Base-by-base conservation (phyloP, 2,888 invertebrate species). In the Yponomeuta plumbellus region DNA sequence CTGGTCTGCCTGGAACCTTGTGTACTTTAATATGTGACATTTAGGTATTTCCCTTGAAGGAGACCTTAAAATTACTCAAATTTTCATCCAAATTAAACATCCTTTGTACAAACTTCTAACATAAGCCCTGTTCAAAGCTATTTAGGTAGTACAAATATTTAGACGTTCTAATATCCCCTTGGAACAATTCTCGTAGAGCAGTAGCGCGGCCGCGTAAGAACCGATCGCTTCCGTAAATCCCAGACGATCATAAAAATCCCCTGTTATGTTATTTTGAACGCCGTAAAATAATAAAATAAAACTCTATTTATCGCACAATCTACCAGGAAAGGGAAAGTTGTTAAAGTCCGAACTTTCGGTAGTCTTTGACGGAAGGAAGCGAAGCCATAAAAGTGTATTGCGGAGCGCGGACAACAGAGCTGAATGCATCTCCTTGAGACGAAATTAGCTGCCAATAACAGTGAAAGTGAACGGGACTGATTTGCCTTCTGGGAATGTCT, bases 271-370 rank as follows among this genome's bases (percentile, higher is more conserved):
- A 79, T 86, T 83, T 85, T 84, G n/a, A 34, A 80, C 80, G 73
- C 77, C 80, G 80, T 85, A 85, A 86, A 52, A 52, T 52, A 52
- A 52, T 17, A 52, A 17, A 85, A 71, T 70, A 81, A 78, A 77
- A 73, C 74, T 61, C 85, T 88, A 89, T 89, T 89, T 88, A 85
- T 89, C 87, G 82, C 78, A 76, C 74, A 71, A 73, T 72, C 79
- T 79, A 63, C 59, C 23, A 61, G 68, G 66, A 26, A 63, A 63
- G 66, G 66, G 78, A 80, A 84, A 83, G 61, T 61, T 61, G n/a
- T 34, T 20, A 70, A 69, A 71, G 70, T 73, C 76, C 74, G 76
- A 86, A 85, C 77, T 88, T 88, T 86, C 80, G 78, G 83, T 75
- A 77, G 78, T 75, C 75, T 78, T 73, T 74, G 74, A 70, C 70